Conservation (phyloP, 2,113 vertebrate species). For the Manacus vitellinus region DNA sequence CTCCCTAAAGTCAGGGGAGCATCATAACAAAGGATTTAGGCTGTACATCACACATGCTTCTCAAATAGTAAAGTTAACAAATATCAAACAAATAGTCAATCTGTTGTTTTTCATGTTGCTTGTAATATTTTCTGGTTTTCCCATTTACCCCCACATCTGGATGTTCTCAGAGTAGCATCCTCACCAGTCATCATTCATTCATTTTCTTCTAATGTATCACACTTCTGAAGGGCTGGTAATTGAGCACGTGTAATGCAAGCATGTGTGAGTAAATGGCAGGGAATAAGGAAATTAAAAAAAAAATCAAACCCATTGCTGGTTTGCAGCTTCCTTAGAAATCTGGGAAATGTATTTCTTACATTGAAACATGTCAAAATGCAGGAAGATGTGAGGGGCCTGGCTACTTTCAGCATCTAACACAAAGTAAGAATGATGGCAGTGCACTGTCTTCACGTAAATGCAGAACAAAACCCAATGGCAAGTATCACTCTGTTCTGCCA, state of each 20-base stretch:
- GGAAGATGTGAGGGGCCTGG: background rate
- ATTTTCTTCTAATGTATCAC: background rate
- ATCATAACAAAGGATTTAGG: background rate
- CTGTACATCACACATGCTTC: background rate
- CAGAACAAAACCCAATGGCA: background rate
- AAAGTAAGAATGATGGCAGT: background rate
- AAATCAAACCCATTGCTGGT: background rate
- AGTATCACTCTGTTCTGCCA: background rate
- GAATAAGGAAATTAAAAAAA: background rate
- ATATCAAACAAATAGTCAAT: background rate
- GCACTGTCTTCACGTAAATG: background rate
- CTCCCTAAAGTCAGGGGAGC: background rate
- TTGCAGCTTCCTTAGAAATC: background rate
- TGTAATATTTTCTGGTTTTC: background rate
- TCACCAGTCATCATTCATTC: background rate
- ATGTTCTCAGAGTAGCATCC: background rate
- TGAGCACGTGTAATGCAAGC: background rate
- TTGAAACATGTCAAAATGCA: background rate
- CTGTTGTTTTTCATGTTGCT: background rate
- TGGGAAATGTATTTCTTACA: background rate
- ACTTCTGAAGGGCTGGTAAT: background rate
- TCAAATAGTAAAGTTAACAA: background rate
- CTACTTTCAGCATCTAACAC: background rate
- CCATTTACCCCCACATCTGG: background rate
- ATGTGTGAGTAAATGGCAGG: background rate